Evolutionary conservation across 2,113 vertebrate species (phyloP), one percentile per base, ranked within the genome.

Genomic region (Scophthalmus maximus): DNA sequence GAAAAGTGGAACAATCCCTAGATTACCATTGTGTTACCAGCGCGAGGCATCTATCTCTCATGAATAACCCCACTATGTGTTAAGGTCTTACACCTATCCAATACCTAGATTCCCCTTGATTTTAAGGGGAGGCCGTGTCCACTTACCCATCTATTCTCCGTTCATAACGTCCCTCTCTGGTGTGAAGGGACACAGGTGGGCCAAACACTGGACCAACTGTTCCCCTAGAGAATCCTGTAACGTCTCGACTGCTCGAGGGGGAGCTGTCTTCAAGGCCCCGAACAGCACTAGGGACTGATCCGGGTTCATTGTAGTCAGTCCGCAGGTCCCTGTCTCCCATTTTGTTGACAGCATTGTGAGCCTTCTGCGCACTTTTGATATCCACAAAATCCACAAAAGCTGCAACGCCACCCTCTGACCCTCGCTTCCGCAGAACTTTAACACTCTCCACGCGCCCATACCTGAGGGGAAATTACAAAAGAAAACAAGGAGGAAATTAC

Each of bases 321-420:
- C 98, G 96, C 74, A 99, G 97, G 94, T 99, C 98, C 92, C 97
- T 94, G 81, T 99, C 98, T 65, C 97, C 98, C 97, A 99, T 99
- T 94, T 99, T 98, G 95, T 99, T 99, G 94, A 98, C 96, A 36
- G 98, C 96, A 93, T 99, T 99, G 93, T 99, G 98, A 85, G 98
- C 98, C 91, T 99, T 99, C 93, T 99, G 98, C 9, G 98, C 98
- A 91, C 98, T 99, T 95, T 99, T 99, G 90, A 99, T 99, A 95
- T 99, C 98, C 94, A 99, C 97, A 95, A 99, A 99, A 96, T 99
- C 98, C 96, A 99, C 98, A 94, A 99, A 99, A 14, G 98, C 98
- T 73, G 98, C 98, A 92, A 99, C 97, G 73, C 97, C 97, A 8
- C 98, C 97, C 92, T 99, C 97, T 25, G 97, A 98, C 76, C 98